Conservation (phyloP, 2,888 invertebrate genomes). For the Marronus borbonicus region DNA sequence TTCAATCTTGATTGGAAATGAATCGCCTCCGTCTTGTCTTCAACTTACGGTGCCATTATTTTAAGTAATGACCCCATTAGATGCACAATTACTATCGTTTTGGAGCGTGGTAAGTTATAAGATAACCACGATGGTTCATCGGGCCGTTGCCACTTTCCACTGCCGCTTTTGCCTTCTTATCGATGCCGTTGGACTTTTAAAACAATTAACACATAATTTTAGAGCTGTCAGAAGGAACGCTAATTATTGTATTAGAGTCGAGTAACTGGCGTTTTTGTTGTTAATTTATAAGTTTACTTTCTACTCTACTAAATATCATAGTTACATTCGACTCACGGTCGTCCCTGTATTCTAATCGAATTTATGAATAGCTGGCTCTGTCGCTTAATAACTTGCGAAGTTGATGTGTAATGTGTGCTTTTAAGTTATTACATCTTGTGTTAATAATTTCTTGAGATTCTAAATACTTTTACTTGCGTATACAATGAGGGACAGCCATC, state of each 20-base stretch:
- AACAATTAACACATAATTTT: conserved; percentile 21
- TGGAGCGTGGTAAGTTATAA: conserved; percentile 2
- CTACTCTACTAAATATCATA: background rate
- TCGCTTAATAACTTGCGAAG: background rate
- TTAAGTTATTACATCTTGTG: background rate
- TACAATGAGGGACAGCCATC: background rate
- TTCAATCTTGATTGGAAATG: conserved; percentile 25
- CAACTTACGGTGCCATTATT: conserved; percentile 16
- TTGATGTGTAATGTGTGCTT: background rate
- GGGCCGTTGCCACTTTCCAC: background rate
- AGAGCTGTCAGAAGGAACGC: background rate
- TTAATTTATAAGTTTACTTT: conserved; percentile 6
- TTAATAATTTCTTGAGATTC: background rate
- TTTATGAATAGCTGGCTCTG: background rate
- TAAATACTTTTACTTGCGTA: background rate
- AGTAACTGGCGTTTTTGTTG: background rate
- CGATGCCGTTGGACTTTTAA: conserved; percentile 11
- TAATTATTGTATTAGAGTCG: conserved; percentile 19
- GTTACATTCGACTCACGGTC: background rate
- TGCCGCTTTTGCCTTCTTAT: background rate
- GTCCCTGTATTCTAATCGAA: background rate
- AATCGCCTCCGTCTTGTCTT: conserved; percentile 2
- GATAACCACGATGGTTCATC: background rate
- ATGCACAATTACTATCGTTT: background rate
- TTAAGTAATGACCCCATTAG: conserved; percentile 18